These are phyloP conservation scores for Myotis planiceps DNA, from an alignment of 2,797 vertebrate genomes.

Conservation along the genomic window DNA sequence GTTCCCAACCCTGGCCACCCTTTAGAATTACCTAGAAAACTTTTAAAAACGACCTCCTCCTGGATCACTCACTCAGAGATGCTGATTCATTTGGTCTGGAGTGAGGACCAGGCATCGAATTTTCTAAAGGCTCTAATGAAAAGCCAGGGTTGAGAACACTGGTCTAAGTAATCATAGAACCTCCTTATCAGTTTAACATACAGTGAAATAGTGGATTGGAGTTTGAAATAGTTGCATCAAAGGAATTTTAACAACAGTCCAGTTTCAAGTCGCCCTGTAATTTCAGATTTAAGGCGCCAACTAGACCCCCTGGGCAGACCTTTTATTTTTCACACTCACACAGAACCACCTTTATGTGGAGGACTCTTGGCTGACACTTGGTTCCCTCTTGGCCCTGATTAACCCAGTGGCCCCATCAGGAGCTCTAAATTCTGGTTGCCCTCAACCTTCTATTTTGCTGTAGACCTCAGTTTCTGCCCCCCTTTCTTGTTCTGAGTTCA, in stretches of 20 bases:
- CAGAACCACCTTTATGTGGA: not conserved
- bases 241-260: not conserved
- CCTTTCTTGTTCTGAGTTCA: not conserved
- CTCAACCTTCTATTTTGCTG: not conserved
- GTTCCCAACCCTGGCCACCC: not conserved
- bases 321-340: not conserved
- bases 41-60: not conserved
- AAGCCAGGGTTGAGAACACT: not conserved
- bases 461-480: not conserved
- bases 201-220: not conserved
- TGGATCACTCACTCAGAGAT: not conserved
- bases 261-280: not conserved
- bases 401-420: not conserved
- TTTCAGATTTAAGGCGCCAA: not conserved
- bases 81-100: constrained; percentile 36
- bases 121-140: constrained; percentile 7
- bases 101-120: not conserved
- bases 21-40: not conserved
- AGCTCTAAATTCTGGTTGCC: not conserved
- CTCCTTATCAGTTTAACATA: not conserved
- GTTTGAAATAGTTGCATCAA: constrained; percentile 14
- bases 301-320: not conserved
- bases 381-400: not conserved
- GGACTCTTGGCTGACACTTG: not conserved
- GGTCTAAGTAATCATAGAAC: not conserved